Conservation (phyloP, 1,140 invertebrate species). For the Drosophila aff. region DNA sequence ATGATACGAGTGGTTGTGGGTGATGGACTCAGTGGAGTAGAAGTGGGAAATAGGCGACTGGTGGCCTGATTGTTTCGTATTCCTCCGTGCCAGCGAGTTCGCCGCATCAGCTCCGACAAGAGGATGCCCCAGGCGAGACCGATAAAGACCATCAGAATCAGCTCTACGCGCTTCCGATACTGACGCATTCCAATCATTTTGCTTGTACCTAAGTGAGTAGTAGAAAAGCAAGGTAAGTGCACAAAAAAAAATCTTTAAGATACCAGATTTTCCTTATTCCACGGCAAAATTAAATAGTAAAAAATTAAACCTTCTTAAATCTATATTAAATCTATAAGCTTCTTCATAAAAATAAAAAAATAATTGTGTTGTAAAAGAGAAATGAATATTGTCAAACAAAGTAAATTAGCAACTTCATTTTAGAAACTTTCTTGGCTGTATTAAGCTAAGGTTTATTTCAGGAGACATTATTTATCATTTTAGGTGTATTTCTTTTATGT, state of each 20-base stretch:
- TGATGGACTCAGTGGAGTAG: background rate
- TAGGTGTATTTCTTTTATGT: background rate
- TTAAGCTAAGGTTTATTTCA: background rate
- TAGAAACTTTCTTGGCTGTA: background rate
- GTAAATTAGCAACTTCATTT: background rate
- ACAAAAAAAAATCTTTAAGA: background rate
- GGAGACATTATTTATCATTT: background rate
- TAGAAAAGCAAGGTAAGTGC: background rate
- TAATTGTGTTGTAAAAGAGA: no score
- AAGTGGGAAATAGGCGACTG: background rate
- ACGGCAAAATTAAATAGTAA: no score
- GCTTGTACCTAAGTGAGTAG: background rate
- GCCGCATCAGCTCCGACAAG: conserved; percentile 41
- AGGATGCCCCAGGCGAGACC: conserved; percentile 52
- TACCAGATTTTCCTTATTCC: no score
- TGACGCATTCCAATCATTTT: conserved; percentile 30
- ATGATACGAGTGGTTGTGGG: background rate
- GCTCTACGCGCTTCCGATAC: conserved; percentile 44
- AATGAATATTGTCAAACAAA: background rate
- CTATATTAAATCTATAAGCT: no score
- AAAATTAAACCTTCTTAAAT: background rate
- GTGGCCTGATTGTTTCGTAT: no score
- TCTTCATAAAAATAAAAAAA: background rate
- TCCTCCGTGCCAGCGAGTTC: conserved; percentile 9
- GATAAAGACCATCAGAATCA: conserved; percentile 52